A percentile compares a stretch with the other conserved stretches of the same genome.
Conservation (phyloP, 2,888 invertebrate species). For the Philhelius pedissequus region DNA sequence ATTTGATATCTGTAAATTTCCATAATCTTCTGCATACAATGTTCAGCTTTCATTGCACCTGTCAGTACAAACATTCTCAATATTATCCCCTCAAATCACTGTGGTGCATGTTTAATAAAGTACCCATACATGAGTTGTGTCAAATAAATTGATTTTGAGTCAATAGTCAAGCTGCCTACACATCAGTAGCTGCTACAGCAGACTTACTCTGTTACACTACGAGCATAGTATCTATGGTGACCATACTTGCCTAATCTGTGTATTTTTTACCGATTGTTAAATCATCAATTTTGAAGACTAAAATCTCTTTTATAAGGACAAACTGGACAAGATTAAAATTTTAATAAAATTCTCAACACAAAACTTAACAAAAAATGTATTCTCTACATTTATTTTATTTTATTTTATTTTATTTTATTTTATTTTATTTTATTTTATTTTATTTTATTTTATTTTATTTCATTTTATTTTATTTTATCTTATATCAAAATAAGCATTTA, state of each 20-base stretch:
- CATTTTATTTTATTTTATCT: no score
- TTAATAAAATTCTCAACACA: no score
- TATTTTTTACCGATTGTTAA: no score
- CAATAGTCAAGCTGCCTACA: slow-evolving; percentile 40
- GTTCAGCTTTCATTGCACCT: not conserved
- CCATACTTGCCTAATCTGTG: not conserved
- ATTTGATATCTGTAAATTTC: not conserved
- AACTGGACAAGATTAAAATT: no score
- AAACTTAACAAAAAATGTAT: no score
- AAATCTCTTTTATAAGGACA: no score
- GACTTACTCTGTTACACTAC: slow-evolving; percentile 1
- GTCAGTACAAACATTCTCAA: not conserved
- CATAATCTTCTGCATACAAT: not conserved
- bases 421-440: no score
- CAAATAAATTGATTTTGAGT: slow-evolving; percentile 47
- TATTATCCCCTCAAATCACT: not conserved
- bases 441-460: no score
- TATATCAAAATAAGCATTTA: no score
- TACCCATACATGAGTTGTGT: not conserved
- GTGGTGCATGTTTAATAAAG: not conserved
- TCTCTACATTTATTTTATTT: no score
- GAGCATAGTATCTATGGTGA: not conserved
- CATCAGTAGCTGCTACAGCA: not conserved
- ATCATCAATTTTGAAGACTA: no score
- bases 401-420: no score